Percentiles rank a stretch among this genome's conserved stretches.
These are phyloP conservation scores for Drosophila subpulchrella DNA, from an alignment of 1,140 invertebrate species.

Conservation along the genomic window DNA sequence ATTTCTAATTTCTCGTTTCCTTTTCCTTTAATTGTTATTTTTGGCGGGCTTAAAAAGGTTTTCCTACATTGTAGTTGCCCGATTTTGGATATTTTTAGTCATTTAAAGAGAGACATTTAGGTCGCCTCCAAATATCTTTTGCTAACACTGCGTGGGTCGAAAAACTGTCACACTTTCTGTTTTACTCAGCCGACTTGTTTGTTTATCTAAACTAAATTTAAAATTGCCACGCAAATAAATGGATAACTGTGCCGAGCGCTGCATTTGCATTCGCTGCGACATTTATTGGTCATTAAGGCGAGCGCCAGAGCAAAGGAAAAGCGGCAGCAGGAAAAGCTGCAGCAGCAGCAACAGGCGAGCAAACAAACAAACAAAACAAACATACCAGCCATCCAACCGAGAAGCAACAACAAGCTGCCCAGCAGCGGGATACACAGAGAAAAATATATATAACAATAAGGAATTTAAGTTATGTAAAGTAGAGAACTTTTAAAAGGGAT, in stretches of 20 bases:
- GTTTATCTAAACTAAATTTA: conserved; percentile 54
- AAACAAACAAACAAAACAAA: conserved; percentile 31
- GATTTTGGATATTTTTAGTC: conserved; percentile 58
- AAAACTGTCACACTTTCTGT: conserved; percentile 37
- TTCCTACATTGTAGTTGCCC: conserved; percentile 51
- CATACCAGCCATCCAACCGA: conserved; percentile 29
- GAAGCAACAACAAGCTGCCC: conserved; percentile 28
- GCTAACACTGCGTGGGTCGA: conserved; percentile 27
- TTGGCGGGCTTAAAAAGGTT: conserved; percentile 60
- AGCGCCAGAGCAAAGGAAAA: conserved; percentile 51
- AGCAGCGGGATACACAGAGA: conserved; percentile 6
- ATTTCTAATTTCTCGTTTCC: conserved; percentile 29
- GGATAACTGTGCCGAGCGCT: conserved; percentile 37
- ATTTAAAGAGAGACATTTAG: conserved; percentile 17
- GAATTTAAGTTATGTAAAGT: no score
- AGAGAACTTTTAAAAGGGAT: no score
- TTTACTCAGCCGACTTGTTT: conserved; percentile 26
- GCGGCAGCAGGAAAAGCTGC: conserved; percentile 9
- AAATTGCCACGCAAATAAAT: conserved; percentile 48
- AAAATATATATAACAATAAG: neutral
- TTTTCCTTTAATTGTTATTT: conserved; percentile 48
- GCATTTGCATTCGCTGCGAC: conserved; percentile 30
- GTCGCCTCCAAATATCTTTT: conserved; percentile 30
- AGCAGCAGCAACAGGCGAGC: conserved; percentile 15
- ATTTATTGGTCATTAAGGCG: conserved; percentile 68